Percentiles rank a stretch among this genome's conserved stretches.
Evolutionary conservation across 2,797 vertebrate genomes (phyloP).

Genomic region (Manis crassicaudata): DNA sequence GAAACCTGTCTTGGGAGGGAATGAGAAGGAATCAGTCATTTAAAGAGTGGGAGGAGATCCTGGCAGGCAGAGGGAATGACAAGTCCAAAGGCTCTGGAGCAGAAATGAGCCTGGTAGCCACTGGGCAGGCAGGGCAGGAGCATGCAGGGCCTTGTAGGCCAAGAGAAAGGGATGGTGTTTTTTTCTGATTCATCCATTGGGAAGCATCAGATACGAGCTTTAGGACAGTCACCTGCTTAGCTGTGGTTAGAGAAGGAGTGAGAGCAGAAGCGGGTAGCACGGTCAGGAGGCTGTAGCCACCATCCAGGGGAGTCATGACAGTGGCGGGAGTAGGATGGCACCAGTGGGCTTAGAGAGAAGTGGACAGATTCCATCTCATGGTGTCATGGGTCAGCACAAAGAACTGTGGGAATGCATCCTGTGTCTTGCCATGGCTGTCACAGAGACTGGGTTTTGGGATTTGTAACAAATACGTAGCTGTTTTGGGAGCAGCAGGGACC

Average conservation of each 20-base stretch:
- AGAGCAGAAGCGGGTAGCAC: neutral
- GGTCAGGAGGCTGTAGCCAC: neutral
- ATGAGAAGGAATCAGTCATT: neutral
- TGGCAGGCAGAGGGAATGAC: neutral
- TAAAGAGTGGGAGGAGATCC: neutral
- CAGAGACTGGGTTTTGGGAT: neutral
- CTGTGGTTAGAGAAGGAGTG: neutral
- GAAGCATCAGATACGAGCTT: neutral
- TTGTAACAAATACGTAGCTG: neutral
- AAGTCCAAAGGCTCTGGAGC: neutral
- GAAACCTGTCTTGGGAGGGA: neutral
- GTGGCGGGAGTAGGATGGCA: neutral
- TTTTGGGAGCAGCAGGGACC: neutral
- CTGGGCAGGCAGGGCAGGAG: neutral
- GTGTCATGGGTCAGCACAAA: neutral
- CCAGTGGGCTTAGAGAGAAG: neutral
- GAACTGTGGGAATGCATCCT: neutral
- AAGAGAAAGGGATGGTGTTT: neutral
- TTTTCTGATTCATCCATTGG: neutral
- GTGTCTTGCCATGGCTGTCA: neutral
- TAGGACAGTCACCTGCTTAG: neutral
- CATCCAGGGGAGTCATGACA: accelerated
- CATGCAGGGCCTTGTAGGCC: neutral
- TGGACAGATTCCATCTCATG: neutral
- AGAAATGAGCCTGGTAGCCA: neutral